Percentiles rank a stretch among this genome's conserved stretches.
Conservation (phyloP, 2,113 vertebrate genomes). For the Ailurus styani region DNA sequence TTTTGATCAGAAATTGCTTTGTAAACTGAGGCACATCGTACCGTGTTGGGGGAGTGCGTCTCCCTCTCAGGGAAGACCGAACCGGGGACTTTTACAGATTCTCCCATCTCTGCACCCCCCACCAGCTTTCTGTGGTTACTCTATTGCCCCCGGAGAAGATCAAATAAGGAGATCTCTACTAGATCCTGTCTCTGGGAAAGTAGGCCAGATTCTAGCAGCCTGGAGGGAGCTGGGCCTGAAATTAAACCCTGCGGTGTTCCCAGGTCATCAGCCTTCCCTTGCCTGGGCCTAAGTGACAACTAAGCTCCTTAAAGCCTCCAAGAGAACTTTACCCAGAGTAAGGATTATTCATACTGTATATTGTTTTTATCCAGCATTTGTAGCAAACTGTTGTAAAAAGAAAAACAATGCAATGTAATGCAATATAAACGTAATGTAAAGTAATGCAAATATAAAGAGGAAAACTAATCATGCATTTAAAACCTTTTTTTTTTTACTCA, state of each 20-base stretch:
- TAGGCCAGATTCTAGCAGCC: conserved; percentile 32
- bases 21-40: not conserved
- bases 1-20: not conserved
- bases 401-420: not conserved
- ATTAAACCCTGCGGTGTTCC: conserved; percentile 12
- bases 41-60: not conserved
- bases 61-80: not conserved
- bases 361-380: not conserved
- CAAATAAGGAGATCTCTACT: not conserved
- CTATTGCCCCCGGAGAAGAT: not conserved
- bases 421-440: not conserved
- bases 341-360: not conserved
- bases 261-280: not conserved
- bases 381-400: not conserved
- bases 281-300: not conserved
- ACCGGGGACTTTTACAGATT: not conserved
- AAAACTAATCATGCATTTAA: not conserved
- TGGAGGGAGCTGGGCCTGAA: not conserved
- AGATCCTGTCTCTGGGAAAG: not conserved
- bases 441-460: not conserved
- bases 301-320: not conserved
- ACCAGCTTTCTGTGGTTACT: not conserved
- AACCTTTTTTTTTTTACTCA: not conserved
- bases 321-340: not conserved
- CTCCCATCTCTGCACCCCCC: not conserved